These are phyloP conservation scores for Leptinotarsa texana DNA, from an alignment of 1,140 invertebrate species.

Conservation along the genomic window DNA sequence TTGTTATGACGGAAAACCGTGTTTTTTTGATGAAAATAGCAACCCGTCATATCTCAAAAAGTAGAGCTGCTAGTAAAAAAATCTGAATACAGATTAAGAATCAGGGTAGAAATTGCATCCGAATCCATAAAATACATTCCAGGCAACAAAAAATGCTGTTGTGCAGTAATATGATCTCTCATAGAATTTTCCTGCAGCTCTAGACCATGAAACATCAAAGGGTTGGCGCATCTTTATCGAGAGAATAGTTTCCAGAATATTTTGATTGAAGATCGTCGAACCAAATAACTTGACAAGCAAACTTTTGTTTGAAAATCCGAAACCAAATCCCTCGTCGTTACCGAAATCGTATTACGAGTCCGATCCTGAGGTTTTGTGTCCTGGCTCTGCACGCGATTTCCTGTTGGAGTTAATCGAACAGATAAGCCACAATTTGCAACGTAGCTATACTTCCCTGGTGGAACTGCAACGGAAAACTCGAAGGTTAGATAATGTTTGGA, in stretches of 20 bases:
- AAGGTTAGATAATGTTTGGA: not conserved
- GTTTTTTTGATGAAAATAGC: no score
- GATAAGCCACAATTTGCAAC: slow-evolving; percentile 2
- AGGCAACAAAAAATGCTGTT: no score
- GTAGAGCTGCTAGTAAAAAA: no score
- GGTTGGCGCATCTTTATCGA: no score
- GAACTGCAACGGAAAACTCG: not conserved
- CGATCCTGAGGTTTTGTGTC: slow-evolving; percentile 15
- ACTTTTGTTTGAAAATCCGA: not conserved
- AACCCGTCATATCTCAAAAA: no score
- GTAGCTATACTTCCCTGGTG: not conserved
- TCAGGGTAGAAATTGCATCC: no score
- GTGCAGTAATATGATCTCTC: no score
- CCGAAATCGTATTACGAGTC: not conserved
- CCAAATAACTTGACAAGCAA: not conserved
- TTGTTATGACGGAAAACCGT: no score
- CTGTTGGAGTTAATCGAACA: slow-evolving; percentile 15
- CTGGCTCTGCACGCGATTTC: slow-evolving; percentile 33
- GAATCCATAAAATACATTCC: no score
- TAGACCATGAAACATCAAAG: no score
- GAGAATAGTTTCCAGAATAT: not conserved
- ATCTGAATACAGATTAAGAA: no score
- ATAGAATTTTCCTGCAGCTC: no score
- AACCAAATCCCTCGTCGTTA: not conserved
- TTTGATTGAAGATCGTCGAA: not conserved